Percentiles rank a stretch among this genome's conserved stretches.
phyloP scores from a whole-genome alignment of 1,140 invertebrate genomes.

The Cheumatopsyche charites region DNA sequence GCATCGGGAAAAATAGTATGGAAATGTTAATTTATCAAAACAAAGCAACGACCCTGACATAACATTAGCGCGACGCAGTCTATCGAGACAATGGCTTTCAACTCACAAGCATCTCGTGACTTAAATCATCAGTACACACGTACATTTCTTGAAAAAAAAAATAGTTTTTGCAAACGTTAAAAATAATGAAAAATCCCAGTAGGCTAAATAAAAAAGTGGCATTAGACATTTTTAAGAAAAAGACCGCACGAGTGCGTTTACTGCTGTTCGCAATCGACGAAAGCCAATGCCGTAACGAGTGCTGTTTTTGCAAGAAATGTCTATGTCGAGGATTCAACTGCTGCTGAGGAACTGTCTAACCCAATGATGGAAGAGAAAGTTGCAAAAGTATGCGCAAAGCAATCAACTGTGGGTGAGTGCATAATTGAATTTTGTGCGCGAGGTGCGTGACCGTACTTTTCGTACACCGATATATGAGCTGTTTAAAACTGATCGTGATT shows the following conservation, averaged over 20 bases:
- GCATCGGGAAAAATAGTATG: too few species aligned
- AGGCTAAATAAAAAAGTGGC: too few species aligned
- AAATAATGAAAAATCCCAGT: background rate
- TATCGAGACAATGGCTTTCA: background rate
- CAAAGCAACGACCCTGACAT: background rate
- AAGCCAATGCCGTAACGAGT: background rate
- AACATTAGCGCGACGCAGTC: background rate
- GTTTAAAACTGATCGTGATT: too few species aligned
- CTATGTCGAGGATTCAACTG: too few species aligned
- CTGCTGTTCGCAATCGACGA: too few species aligned
- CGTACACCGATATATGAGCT: too few species aligned
- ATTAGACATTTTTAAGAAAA: too few species aligned
- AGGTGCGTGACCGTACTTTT: background rate
- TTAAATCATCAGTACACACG: background rate
- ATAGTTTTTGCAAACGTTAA: background rate
- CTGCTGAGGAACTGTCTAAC: too few species aligned
- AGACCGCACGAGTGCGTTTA: too few species aligned
- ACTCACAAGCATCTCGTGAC: background rate
- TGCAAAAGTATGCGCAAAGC: background rate
- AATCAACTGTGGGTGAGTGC: background rate
- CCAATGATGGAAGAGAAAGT: background rate
- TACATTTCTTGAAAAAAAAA: background rate
- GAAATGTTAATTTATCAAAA: conserved; percentile 1
- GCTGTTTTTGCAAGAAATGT: background rate
- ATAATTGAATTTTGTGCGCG: conserved; percentile 4